A percentile compares a stretch with the other conserved stretches of the same genome.
Evolutionary conservation across 37 sponge, comb jelly and placozoan genomes (phyloP).

Genomic region (Agelas oroides): DNA sequence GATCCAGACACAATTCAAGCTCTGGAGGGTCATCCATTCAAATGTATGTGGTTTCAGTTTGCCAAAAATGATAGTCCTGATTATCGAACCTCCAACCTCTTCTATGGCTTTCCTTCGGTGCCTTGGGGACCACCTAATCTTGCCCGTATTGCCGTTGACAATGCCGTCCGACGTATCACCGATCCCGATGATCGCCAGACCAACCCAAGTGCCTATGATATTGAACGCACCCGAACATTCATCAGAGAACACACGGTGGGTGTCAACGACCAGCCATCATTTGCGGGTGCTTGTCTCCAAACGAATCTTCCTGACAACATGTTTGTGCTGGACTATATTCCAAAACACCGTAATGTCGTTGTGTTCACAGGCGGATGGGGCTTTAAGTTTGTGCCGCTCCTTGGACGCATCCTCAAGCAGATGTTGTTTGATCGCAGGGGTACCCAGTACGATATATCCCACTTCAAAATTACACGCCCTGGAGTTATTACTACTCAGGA

Average conservation of each 20-base stretch:
- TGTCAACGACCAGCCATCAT: constrained; percentile 20
- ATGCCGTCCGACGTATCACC: constrained; percentile 19
- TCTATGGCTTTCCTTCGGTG: constrained; percentile 26
- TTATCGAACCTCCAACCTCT: constrained; percentile 11
- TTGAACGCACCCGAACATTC: constrained; percentile 30
- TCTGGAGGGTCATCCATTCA: constrained; percentile 18
- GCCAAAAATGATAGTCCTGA: constrained; percentile 6
- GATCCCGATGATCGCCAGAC: constrained; percentile 11
- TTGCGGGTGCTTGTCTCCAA: constrained; percentile 31
- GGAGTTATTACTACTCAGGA: no score
- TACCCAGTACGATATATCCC: constrained; percentile 25
- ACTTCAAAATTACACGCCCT: constrained; percentile 36
- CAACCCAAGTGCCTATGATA: constrained; percentile 2
- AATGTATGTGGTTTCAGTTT: constrained; percentile 44
- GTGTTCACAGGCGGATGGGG: constrained; percentile 40
- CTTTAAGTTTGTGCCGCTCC: constrained; percentile 17
- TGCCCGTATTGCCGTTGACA: constrained; percentile 28
- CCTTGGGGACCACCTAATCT: constrained; percentile 28
- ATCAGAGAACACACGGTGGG: constrained; percentile 19
- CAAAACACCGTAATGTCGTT: neutral
- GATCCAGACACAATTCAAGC: neutral
- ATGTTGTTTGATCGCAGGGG: constrained; percentile 19
- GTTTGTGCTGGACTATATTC: constrained; percentile 32
- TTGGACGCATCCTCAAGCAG: constrained; percentile 32
- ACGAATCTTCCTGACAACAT: constrained; percentile 41